Percentiles rank a stretch among this genome's conserved stretches.
Conservation (phyloP, 2,797 vertebrate genomes). For the Oreonectes daqikongensis region DNA sequence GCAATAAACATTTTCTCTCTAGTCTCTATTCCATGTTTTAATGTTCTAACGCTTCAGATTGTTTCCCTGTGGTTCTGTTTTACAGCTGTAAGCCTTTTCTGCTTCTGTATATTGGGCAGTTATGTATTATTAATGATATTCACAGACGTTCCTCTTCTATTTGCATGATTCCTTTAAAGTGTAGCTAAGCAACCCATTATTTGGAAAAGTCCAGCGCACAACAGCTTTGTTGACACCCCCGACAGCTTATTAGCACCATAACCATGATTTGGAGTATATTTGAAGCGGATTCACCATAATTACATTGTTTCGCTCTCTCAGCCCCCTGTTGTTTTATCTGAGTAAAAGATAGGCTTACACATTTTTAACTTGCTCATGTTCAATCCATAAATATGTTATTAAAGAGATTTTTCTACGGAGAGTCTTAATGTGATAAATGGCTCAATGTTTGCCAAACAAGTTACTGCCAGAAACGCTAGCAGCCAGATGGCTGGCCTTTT, state of each 20-base stretch:
- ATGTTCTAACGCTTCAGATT: background rate
- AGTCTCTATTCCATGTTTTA: too few species aligned
- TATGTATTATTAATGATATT: conserved; percentile 15
- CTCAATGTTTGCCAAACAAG: conserved; percentile 32
- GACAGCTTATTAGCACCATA: conserved; percentile 57
- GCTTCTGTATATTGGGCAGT: background rate
- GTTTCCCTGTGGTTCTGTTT: background rate
- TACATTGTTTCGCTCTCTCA: conserved; percentile 46
- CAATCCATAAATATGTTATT: conserved; percentile 38
- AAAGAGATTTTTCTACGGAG: conserved; percentile 6
- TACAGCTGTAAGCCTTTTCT: background rate
- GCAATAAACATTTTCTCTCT: too few species aligned
- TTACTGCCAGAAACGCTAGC: conserved; percentile 21
- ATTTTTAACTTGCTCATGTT: conserved; percentile 41
- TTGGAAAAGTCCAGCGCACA: conserved; percentile 33
- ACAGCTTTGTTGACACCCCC: conserved; percentile 34
- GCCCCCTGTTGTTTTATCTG: conserved; percentile 38
- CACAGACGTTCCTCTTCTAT: conserved; percentile 16
- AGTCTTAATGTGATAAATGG: conserved; percentile 34
- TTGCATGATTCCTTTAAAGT: conserved; percentile 26
- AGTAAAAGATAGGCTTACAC: conserved; percentile 41
- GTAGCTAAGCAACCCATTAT: conserved; percentile 46
- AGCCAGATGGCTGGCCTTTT: conserved; percentile 38
- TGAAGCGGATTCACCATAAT: conserved; percentile 50
- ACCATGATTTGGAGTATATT: conserved; percentile 50